Conservation (phyloP, 1,140 invertebrate genomes). For the Bombus confusus region DNA sequence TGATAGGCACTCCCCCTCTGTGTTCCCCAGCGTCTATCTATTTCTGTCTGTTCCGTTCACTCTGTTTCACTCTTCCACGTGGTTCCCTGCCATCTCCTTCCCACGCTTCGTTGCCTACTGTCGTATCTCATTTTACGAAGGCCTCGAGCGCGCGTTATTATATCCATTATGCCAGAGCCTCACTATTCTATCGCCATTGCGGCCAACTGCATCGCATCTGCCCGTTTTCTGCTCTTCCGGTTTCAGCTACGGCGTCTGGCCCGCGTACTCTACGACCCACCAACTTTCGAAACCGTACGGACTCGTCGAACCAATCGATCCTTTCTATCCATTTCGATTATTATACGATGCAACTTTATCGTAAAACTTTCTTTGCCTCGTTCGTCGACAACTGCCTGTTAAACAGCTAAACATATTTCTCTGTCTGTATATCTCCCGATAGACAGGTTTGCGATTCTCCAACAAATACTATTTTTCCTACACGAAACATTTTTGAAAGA, state of each 20-base stretch:
- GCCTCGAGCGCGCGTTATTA: slow-evolving; percentile 62
- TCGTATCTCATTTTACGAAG: slow-evolving; percentile 68
- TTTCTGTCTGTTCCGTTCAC: slow-evolving; percentile 26
- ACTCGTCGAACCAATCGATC: neutral
- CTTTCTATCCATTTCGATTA: slow-evolving; percentile 6
- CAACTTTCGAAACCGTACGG: neutral
- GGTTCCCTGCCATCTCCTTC: slow-evolving; percentile 13
- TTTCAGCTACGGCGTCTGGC: slow-evolving; percentile 11
- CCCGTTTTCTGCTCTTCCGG: slow-evolving; percentile 37
- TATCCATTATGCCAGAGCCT: slow-evolving; percentile 58
- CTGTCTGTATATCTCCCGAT: no score
- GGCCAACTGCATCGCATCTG: slow-evolving; percentile 61
- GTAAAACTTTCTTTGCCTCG: neutral
- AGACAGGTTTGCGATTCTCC: no score
- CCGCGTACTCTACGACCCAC: neutral
- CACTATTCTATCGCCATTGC: slow-evolving; percentile 64
- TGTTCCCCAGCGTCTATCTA: slow-evolving; percentile 11
- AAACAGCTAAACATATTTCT: no score
- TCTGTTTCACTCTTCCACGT: neutral
- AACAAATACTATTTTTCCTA: neutral
- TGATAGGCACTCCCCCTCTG: slow-evolving; percentile 54
- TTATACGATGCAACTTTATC: neutral
- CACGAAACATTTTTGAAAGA: neutral
- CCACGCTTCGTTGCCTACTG: slow-evolving; percentile 43
- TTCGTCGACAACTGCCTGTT: neutral